Evolutionary conservation across 2,888 invertebrate species (phyloP).

Genomic region (Sceliomorpha sp.): DNA sequence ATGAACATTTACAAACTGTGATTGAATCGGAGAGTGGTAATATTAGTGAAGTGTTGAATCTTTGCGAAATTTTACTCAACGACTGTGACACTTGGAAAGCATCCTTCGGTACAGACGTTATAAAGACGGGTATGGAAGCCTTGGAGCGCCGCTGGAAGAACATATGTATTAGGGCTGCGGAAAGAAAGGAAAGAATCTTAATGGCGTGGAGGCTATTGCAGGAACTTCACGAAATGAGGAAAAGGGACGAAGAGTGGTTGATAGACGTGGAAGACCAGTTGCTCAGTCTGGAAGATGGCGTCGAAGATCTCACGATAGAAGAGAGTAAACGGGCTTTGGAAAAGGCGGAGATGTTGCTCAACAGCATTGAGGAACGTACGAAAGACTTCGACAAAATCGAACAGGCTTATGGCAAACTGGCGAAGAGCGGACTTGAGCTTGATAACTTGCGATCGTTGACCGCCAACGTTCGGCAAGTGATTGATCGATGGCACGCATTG

Average conservation of each 20-base stretch:
- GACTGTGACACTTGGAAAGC: constrained; percentile 88
- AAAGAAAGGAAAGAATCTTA: constrained; percentile 86
- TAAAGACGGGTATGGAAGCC: constrained; percentile 85
- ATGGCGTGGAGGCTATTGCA: constrained; percentile 84
- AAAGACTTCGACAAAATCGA: constrained; percentile 85
- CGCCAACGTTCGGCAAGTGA: constrained; percentile 82
- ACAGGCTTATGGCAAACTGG: constrained; percentile 86
- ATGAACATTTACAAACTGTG: constrained; percentile 87
- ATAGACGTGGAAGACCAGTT: constrained; percentile 84
- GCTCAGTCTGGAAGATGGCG: constrained; percentile 83
- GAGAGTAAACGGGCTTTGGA: constrained; percentile 83
- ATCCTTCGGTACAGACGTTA: constrained; percentile 86
- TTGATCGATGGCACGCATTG: constrained; percentile 86
- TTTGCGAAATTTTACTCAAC: constrained; percentile 88
- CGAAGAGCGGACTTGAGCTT: constrained; percentile 86
- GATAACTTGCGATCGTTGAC: constrained; percentile 86
- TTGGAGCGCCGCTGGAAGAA: constrained; percentile 90
- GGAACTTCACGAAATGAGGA: constrained; percentile 82
- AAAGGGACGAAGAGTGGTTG: constrained; percentile 84
- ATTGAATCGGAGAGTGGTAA: constrained; percentile 90
- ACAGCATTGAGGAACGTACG: constrained; percentile 79
- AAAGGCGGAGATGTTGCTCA: constrained; percentile 84
- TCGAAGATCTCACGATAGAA: constrained; percentile 82
- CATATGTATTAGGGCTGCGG: constrained; percentile 87
- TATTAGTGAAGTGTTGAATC: constrained; percentile 89